Conservation (phyloP, 2,888 invertebrate species). For the Strigamia transsilvanica region DNA sequence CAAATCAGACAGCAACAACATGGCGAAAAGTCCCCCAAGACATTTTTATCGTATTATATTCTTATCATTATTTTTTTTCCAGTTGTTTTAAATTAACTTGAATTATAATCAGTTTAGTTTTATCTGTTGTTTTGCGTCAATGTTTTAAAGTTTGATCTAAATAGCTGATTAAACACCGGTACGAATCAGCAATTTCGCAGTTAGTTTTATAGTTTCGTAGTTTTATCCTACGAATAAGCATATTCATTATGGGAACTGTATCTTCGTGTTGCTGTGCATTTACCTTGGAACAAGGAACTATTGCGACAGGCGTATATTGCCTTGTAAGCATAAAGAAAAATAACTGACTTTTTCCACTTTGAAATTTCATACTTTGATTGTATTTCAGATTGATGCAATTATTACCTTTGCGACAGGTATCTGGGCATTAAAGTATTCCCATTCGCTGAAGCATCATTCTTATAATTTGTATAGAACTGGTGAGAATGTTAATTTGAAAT, state of each 20-base stretch:
- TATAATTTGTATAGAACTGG: neutral
- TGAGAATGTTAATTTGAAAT: neutral
- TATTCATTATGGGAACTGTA: conserved; percentile 3
- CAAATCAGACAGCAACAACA: no score
- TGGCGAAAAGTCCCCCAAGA: no score
- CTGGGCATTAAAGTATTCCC: neutral
- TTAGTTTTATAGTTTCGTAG: neutral
- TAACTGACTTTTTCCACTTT: neutral
- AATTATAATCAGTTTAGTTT: no score
- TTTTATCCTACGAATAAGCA: neutral
- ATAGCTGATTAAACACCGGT: neutral
- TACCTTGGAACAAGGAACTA: neutral
- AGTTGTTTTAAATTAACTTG: no score
- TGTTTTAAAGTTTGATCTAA: neutral
- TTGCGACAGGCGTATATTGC: neutral
- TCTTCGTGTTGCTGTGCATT: neutral
- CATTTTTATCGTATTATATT: no score
- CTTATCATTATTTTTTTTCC: no score
- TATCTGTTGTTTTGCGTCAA: neutral
- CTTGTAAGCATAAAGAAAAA: neutral
- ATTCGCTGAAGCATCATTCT: neutral
- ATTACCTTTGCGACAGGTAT: neutral
- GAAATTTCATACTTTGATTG: neutral
- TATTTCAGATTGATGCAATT: neutral
- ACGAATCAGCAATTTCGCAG: neutral